Evolutionary conservation across 2,888 invertebrate genomes (phyloP), one percentile per base, ranked within the genome.

Genomic region (Corythucha ciliata): DNA sequence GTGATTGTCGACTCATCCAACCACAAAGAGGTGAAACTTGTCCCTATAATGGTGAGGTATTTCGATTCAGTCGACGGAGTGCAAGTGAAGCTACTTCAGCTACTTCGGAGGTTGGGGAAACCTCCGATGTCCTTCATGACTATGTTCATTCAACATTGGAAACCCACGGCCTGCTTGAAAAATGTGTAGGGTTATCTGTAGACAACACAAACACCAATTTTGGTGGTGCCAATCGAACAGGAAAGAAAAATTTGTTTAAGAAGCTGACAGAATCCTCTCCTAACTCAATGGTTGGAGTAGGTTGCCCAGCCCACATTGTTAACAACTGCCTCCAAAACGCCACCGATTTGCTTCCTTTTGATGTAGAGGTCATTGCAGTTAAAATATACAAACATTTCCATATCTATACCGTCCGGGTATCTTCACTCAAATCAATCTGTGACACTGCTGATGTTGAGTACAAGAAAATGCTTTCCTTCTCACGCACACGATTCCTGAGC

Each of bases 341-440:
- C 42, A 60, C 60, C 26, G 65, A 65, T 56, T 49, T 52, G 33
- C 48, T 67, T 26, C 62, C 64, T 14, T 47, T 66, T 48, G 65
- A 65, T 48, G 51, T 65, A 41, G 62, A 67, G 58, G 51, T 40
- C 41, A 58, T 66, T 32, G 55, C 66, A 48, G 47, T 55, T 12
- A 66, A 67, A 58, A 61, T 67, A 39, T 66, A 63, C 57, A 58
- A 57, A 26, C 59, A 65, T 60, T 67, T 68, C 54, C 57, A 62
- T 46, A 64, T 62, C 44, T 67, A 62, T 53, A 67, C 64, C 18
- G 63, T 66, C 20, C 52, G 64, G 39, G 63, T 63, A 21, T 60
- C 58, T 51, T 45, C 40, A 39, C 48, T 67, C 18, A 66, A 66
- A 60, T 56, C 60, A 51, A 65, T 67, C 58, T 66, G 64, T 55